A percentile compares a stretch with the other conserved stretches of the same genome.
Evolutionary conservation across 92 coral and sea anemone species (phyloP).

Genomic region (Siderastrea siderea): DNA sequence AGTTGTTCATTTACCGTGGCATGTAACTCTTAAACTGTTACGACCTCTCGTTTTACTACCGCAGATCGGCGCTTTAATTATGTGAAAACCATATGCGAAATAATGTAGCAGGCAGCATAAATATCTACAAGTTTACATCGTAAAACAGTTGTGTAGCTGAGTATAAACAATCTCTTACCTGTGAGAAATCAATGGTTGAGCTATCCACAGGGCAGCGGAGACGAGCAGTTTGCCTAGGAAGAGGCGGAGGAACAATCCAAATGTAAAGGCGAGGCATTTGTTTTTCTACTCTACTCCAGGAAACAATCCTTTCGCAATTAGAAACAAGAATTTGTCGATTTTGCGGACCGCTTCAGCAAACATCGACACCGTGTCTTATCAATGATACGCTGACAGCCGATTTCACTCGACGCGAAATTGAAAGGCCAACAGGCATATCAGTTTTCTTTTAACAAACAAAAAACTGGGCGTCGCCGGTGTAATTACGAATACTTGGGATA

Average conservation of each 20-base stretch:
- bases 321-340: conserved; percentile 17
- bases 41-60: not conserved
- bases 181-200: conserved; percentile 83
- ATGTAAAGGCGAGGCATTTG: conserved; percentile 69
- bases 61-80: not conserved
- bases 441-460: conserved; percentile 19
- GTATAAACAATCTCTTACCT: conserved; percentile 61
- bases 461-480: conserved; percentile 32
- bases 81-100: not conserved
- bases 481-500: conserved; percentile 42
- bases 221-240: conserved; percentile 68
- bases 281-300: not conserved
- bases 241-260: conserved; percentile 66
- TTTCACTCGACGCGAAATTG: conserved; percentile 11
- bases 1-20: not conserved
- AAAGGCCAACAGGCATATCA: conserved; percentile 1
- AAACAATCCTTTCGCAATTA: conserved; percentile 3
- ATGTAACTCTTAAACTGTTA: not conserved
- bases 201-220: conserved; percentile 93
- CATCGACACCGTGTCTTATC: not conserved
- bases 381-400: conserved; percentile 13
- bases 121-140: not conserved
- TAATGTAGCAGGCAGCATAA: not conserved
- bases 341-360: conserved; percentile 1
- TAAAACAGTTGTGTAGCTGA: not conserved